Percentiles rank a stretch among this genome's conserved stretches.
Conservation (phyloP, 2,797 vertebrate genomes). For the Danio tinwini region DNA sequence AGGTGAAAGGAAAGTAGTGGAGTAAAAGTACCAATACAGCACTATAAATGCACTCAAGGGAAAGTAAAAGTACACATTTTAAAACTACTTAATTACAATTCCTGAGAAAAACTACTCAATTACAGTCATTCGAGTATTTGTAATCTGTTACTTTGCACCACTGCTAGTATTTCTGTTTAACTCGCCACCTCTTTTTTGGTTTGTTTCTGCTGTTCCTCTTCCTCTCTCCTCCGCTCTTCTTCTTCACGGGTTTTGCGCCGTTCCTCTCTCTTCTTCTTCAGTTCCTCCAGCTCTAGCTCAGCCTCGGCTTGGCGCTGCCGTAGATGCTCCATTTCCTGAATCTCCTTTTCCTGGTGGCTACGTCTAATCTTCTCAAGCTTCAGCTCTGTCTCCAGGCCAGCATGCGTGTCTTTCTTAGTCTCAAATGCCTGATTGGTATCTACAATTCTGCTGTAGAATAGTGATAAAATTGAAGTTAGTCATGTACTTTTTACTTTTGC, state of each 20-base stretch:
- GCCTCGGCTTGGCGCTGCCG: conserved; percentile 71
- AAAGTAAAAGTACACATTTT: no score
- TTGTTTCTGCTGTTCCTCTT: conserved; percentile 68
- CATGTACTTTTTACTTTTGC: not conserved
- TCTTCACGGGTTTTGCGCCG: conserved; percentile 65
- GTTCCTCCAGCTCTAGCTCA: conserved; percentile 80
- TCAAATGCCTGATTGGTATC: conserved; percentile 44
- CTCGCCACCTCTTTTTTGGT: conserved; percentile 74
- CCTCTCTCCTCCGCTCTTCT: conserved; percentile 68
- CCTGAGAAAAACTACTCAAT: no score
- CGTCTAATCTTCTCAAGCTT: conserved; percentile 79
- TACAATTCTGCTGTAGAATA: conserved; percentile 48
- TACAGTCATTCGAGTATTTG: no score
- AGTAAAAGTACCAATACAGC: no score
- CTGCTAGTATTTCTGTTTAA: conserved; percentile 25
- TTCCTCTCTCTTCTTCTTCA: conserved; percentile 75
- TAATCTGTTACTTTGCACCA: no score
- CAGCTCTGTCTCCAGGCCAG: conserved; percentile 72
- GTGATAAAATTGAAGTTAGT: not conserved
- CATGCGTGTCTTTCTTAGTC: conserved; percentile 60
- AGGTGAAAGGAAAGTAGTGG: no score
- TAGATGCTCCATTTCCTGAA: conserved; percentile 74
- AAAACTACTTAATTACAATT: no score
- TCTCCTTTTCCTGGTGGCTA: conserved; percentile 76
- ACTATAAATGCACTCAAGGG: no score